Percentiles rank a stretch among this genome's conserved stretches.
phyloP scores from a whole-genome alignment of 2,113 vertebrate species.

The Mesocricetus auratus region DNA sequence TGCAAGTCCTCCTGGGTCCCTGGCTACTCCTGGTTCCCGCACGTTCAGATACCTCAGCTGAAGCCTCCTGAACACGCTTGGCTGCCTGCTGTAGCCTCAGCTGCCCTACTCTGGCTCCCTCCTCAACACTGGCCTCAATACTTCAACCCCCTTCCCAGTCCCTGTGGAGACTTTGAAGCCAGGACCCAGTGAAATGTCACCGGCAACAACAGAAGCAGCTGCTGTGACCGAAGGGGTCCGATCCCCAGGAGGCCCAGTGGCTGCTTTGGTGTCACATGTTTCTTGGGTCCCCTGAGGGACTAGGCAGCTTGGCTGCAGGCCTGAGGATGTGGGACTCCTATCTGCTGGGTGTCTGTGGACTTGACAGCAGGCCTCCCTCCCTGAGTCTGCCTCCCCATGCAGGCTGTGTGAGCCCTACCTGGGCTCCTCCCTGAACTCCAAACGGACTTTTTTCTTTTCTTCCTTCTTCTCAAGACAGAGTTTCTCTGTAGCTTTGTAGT shows the following conservation, averaged over 20 bases:
- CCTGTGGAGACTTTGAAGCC: constrained; percentile 75
- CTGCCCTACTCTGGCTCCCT: not conserved
- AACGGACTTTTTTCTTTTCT: not conserved
- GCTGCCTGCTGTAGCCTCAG: not conserved
- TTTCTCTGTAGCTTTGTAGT: too few relatives aligned
- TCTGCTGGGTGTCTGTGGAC: not conserved
- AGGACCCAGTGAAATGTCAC: constrained; percentile 75
- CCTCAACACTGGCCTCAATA: not conserved
- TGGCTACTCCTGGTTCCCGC: not conserved
- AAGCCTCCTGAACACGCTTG: not conserved
- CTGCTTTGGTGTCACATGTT: constrained; percentile 33
- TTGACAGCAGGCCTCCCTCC: not conserved
- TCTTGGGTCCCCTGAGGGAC: not conserved
- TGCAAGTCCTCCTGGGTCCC: not conserved
- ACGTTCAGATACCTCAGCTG: constrained; percentile 7
- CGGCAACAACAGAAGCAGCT: constrained; percentile 30
- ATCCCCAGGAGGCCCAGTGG: constrained; percentile 4
- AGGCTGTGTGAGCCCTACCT: not conserved
- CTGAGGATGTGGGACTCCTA: not conserved
- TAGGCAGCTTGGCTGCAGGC: not conserved
- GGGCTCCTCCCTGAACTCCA: not conserved
- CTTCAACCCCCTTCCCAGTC: not conserved
- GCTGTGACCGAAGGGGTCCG: constrained; percentile 15
- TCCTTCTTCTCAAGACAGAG: too few relatives aligned
- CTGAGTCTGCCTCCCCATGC: not conserved